Evolutionary conservation across 2,888 invertebrate species (phyloP).

Genomic region (Drosophila demipolita): DNA sequence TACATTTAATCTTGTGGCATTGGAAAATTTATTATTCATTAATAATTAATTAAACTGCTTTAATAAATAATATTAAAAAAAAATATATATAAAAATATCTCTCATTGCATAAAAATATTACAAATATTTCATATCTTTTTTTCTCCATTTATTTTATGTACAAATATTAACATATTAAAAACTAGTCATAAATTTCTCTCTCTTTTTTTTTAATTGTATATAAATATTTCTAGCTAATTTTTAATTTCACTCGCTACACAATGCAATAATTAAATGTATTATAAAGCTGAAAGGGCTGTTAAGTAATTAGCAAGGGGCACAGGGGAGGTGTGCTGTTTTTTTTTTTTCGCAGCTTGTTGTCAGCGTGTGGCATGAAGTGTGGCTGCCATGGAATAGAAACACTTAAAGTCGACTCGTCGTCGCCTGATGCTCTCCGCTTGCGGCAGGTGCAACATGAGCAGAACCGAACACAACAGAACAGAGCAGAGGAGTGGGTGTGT

Average conservation of each 20-base stretch:
- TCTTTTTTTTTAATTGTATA: too few species aligned
- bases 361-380: constrained; percentile 31
- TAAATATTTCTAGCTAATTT: too few species aligned
- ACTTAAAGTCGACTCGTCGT: constrained; percentile 48
- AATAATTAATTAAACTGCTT: not conserved
- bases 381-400: constrained; percentile 52
- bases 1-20: rapidly evolving
- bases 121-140: not conserved
- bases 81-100: not conserved
- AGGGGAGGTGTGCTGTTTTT: constrained; percentile 48
- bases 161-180: too few species aligned
- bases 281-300: constrained; percentile 68
- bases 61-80: too few species aligned
- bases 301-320: constrained; percentile 67
- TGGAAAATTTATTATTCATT: not conserved
- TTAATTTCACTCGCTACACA: not conserved
- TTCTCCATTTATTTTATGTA: not conserved
- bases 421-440: constrained; percentile 41
- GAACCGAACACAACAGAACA: not conserved
- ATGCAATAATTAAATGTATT: constrained; percentile 36
- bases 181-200: too few species aligned
- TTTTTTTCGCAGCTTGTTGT: constrained; percentile 13
- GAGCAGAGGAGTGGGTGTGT: not conserved
- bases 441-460: constrained; percentile 20
- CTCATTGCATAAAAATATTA: not conserved